phyloP scores from a whole-genome alignment of 2,113 vertebrate genomes.

The Percina caprodes region DNA sequence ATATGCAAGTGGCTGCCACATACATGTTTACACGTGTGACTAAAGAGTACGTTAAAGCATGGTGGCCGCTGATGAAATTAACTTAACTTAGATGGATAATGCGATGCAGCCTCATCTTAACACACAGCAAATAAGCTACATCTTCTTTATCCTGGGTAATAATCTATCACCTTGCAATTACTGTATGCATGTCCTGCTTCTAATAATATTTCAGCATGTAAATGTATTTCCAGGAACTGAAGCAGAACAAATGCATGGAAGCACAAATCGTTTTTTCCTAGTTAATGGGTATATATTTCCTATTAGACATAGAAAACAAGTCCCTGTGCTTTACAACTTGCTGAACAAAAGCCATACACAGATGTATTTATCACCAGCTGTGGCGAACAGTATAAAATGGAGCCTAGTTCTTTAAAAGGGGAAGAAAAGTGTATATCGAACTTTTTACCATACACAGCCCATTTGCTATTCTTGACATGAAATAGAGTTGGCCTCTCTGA shows the following conservation, averaged over 20 bases:
- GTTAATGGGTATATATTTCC: conserved; percentile 64
- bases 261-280: conserved; percentile 57
- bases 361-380: conserved; percentile 36
- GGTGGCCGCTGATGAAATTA: conserved; percentile 57
- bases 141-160: conserved; percentile 61
- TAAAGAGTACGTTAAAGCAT: conserved; percentile 56
- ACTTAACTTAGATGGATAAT: conserved; percentile 70
- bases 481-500: conserved; percentile 63
- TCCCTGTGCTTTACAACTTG: conserved; percentile 35
- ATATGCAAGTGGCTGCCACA: conserved; percentile 37
- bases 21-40: conserved; percentile 51
- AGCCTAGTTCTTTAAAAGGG: conserved; percentile 11
- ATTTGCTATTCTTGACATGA: conserved; percentile 75
- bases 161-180: conserved; percentile 70
- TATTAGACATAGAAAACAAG: conserved; percentile 45
- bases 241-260: conserved; percentile 71
- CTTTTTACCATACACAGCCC: conserved; percentile 54
- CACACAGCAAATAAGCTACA: conserved; percentile 56
- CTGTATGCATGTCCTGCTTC: conserved; percentile 38
- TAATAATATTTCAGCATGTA: conserved; percentile 66
- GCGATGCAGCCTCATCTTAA: conserved; percentile 56
- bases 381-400: conserved; percentile 15
- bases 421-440: conserved; percentile 43
- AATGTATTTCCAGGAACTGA: conserved; percentile 70
- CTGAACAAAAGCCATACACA: conserved; percentile 11